Evolutionary conservation across 2,797 vertebrate species (phyloP), one percentile per base, ranked within the genome.

Genomic region (Galagoides demidoff): DNA sequence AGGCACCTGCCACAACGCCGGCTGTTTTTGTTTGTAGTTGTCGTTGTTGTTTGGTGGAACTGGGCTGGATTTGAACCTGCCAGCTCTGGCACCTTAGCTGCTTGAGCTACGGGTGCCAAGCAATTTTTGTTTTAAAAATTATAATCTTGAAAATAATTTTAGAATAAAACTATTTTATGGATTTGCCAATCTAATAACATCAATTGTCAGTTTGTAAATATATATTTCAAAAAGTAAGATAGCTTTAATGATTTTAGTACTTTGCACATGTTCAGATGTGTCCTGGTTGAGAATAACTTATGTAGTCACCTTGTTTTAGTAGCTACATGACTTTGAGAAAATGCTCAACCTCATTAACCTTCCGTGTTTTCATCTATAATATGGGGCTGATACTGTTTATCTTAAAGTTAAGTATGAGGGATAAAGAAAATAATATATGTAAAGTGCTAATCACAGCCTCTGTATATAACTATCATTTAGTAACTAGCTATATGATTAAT

Each of bases 141-240:
- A 22, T 37, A 78, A 64, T 57, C 93, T 59, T 79, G 31, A 89
- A 85, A 92, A 91, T 73, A 57, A 45, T 37, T 45, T 87, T 87
- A 83, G 4, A 68, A 61, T 85, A 29, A 64, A 85, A 22, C 11
- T 11, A 22, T 73, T 79, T 66, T 74, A 49, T 9, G 74, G 37
- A n/a, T 81, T 89, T 81, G 85, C 29, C 29, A 55, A 8, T 66
- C 5, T 63, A 55, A 57, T 74, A 83, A 68, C 66, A 16, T n/a
- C 29, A 88, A 7, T n/a, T 25, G 5, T 66, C 27, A 64, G 13
- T 64, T 73, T 61, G 68, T 49, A 90, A 61, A 27, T 70, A 43
- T 73, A 74, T 85, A 49, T 59, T 85, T 74, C 27, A 61, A 52
- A 79, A 64, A 76, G 9, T n/a, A 8, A 8, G 78, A 39, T 61